Evolutionary conservation across 1,140 invertebrate genomes (phyloP), one percentile per base, ranked within the genome.

Genomic region (Neocloeon triangulifer): DNA sequence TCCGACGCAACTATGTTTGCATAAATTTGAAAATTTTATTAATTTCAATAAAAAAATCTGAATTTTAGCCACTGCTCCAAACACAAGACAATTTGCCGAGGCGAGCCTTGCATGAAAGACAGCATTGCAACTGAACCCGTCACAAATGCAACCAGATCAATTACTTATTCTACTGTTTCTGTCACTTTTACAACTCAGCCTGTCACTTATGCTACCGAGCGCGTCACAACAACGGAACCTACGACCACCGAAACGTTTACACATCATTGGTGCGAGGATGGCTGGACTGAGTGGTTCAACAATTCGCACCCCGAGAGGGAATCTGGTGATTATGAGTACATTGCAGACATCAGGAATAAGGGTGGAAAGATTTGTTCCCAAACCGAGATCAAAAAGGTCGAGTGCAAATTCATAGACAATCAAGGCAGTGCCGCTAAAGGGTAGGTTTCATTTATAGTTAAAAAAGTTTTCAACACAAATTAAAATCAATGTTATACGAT

Each of bases 21-120:
- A n/a, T n/a, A n/a, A n/a, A n/a, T n/a, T n/a, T n/a, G n/a, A n/a
- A n/a, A n/a, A n/a, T n/a, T n/a, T n/a, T n/a, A n/a, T n/a, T n/a
- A n/a, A n/a, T n/a, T n/a, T n/a, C n/a, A n/a, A n/a, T n/a, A n/a
- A n/a, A n/a, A n/a, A n/a, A n/a, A n/a, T n/a, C n/a, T n/a, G n/a
- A n/a, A n/a, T n/a, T n/a, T n/a, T n/a, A 56, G 54, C 42, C 64
- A 61, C 34, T 82, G 77, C 39, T 70, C 66, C 6, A 59, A 67
- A 34, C 64, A 68, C 2, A 59, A 66, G 34, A 61, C 65, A 39
- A 55, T 67, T 1, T 81, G 77, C 40, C 65, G 60, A 36, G 76
- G 77, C 10, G 58, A 64, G 26, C 68, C 74, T 8, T 50, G 22
- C 8, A 33, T 34, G 5, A 20, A 35, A 7, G n/a, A n/a, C n/a